Evolutionary conservation across 2,888 invertebrate genomes (phyloP), one percentile per base, ranked within the genome.

Genomic region (Vanessa cardui): DNA sequence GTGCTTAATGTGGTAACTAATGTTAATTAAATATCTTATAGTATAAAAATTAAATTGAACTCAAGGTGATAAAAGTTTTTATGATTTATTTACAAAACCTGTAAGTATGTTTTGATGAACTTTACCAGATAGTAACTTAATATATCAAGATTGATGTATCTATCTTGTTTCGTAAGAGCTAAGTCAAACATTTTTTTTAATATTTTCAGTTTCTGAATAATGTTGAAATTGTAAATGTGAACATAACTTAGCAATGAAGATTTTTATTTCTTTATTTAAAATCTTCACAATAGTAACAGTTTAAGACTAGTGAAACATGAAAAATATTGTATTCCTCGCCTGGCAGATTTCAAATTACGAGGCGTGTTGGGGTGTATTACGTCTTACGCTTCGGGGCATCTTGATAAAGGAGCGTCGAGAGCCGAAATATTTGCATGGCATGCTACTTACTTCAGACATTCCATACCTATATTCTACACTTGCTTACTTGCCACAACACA

Each of bases 381-480:
- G 64, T 71, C 70, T 73, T 66, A 65, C 72, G 73, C 73, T 70
- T 69, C 68, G 59, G 65, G 68, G 68, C 67, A 62, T 72, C 72
- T 64, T 54, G 63, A 72, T 72, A 74, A 74, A 72, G 68, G 72
- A 68, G 63, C 66, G 64, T 52, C 69, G 62, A 66, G 58, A 58
- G 52, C 54, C 60, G 58, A 73, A 72, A 70, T 69, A 69, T 72
- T 71, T 65, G 68, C 72, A 70, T 66, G 45, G 62, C 54, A 65
- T 62, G 62, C 58, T 21, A 58, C 59, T 68, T 66, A 63, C 68
- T 69, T 46, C 50, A 54, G 58, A 68, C 58, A 66, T 66, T 71
- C 69, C 68, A 62, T 52, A 16, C 58, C 47, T 39, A 63, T 56
- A 69, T 69, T 65, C 66, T 66, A 77, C 74, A 78, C 75, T 74